These are phyloP conservation scores for Epistrophella euchroma DNA, from an alignment of 2,888 invertebrate genomes.

Conservation along the genomic window DNA sequence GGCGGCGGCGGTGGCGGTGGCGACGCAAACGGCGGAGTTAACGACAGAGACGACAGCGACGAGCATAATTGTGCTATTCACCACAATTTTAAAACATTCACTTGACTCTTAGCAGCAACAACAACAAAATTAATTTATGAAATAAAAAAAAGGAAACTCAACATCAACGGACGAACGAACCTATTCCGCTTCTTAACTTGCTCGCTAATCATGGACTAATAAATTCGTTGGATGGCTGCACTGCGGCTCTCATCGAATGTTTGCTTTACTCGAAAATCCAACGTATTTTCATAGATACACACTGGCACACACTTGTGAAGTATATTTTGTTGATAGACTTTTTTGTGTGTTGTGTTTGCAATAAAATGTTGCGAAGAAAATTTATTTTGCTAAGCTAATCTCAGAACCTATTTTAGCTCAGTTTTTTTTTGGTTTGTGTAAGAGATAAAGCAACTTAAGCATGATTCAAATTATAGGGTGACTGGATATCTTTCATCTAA, in stretches of 20 bases:
- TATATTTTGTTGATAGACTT: conserved; percentile 16
- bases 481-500: background rate
- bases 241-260: conserved; percentile 54
- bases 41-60: conserved; percentile 52
- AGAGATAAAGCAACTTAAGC: background rate
- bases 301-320: background rate
- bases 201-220: conserved; percentile 73
- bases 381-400: background rate
- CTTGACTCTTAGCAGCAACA: conserved; percentile 44
- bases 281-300: conserved; percentile 38
- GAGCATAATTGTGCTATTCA: conserved; percentile 65
- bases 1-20: conserved; percentile 53
- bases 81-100: conserved; percentile 64
- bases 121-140: conserved; percentile 40
- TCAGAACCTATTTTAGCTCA: background rate
- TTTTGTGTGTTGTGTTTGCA: background rate
- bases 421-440: background rate
- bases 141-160: conserved; percentile 41
- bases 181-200: conserved; percentile 66
- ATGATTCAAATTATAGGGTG: background rate
- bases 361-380: background rate
- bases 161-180: conserved; percentile 52
- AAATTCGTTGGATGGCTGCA: conserved; percentile 47
- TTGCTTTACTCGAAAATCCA: conserved; percentile 24
- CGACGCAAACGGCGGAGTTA: conserved; percentile 59